Evolutionary conservation across 2,797 vertebrate species (phyloP).

Genomic region (Gymnodraco acuticeps): DNA sequence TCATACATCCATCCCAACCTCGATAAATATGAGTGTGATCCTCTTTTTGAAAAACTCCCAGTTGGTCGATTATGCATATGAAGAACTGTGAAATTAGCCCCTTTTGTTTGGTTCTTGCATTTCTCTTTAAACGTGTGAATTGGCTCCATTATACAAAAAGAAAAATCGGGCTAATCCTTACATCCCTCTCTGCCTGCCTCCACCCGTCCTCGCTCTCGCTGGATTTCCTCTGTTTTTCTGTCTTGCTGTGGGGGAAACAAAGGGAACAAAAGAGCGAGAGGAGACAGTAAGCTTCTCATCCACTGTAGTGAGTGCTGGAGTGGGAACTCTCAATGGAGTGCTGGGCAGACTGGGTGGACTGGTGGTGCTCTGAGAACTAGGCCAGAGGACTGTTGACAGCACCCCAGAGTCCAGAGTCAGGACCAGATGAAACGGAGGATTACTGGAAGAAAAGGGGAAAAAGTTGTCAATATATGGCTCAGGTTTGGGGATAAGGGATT

Average conservation of each 20-base stretch:
- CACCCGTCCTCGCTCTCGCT: conserved; percentile 58
- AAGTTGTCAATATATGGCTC: conserved; percentile 21
- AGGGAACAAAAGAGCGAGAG: conserved; percentile 78
- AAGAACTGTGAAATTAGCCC: conserved; percentile 68
- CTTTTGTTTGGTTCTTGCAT: conserved; percentile 69
- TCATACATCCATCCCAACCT: conserved; percentile 30
- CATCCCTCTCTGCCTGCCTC: conserved; percentile 67
- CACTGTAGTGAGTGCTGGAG: conserved; percentile 71
- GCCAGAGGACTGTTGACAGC: conserved; percentile 68
- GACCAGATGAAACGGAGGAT: conserved; percentile 49
- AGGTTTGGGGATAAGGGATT: conserved; percentile 18
- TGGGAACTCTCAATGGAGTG: conserved; percentile 66
- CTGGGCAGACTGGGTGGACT: conserved; percentile 62
- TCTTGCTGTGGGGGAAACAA: conserved; percentile 80
- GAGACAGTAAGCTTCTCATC: conserved; percentile 78
- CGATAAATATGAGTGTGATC: conserved; percentile 60
- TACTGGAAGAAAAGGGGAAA: conserved; percentile 10
- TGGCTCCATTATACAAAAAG: conserved; percentile 72
- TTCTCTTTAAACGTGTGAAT: conserved; percentile 71
- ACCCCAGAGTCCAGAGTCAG: conserved; percentile 57
- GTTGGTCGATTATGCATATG: conserved; percentile 49
- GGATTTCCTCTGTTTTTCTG: conserved; percentile 82
- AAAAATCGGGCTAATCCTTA: conserved; percentile 77
- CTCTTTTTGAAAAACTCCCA: conserved; percentile 38
- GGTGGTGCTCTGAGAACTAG: conserved; percentile 75